Conservation (phyloP, 2,113 vertebrate genomes). For the Archilochus colubris region DNA sequence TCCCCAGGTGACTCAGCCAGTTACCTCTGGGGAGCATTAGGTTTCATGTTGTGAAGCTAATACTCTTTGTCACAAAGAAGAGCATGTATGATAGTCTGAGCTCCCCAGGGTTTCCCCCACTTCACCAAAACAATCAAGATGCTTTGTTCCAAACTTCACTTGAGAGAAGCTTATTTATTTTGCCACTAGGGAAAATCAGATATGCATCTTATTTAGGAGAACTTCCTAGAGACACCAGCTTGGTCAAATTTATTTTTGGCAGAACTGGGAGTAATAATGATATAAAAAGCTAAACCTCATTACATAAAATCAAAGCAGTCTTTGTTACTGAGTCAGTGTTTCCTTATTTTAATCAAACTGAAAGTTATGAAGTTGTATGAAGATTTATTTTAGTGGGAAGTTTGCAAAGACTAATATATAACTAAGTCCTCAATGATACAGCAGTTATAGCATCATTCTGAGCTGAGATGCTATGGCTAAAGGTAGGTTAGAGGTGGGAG, state of each 20-base stretch:
- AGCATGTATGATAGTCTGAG: neutral
- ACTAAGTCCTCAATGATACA: neutral
- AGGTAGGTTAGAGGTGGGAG: neutral
- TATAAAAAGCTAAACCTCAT: neutral
- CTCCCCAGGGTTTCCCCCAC: constrained; percentile 16
- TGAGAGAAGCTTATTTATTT: constrained; percentile 55
- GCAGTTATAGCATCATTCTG: neutral
- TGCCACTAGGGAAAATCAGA: constrained; percentile 20
- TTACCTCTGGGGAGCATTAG: neutral
- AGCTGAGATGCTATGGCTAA: neutral
- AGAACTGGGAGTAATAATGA: neutral
- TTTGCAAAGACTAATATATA: neutral
- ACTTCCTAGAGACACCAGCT: neutral
- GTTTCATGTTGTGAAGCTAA: constrained; percentile 30
- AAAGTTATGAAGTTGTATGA: neutral
- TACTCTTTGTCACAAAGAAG: neutral
- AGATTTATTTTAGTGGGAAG: neutral
- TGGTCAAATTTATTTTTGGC: neutral
- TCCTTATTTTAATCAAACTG: neutral
- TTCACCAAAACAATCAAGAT: constrained; percentile 51
- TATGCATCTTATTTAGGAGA: constrained; percentile 21
- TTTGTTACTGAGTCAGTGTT: neutral
- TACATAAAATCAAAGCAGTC: accelerated
- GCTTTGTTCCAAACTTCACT: constrained; percentile 26
- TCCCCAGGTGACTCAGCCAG: neutral